Evolutionary conservation across 1,140 invertebrate species (phyloP).

Genomic region (Leptoteleia sp.): DNA sequence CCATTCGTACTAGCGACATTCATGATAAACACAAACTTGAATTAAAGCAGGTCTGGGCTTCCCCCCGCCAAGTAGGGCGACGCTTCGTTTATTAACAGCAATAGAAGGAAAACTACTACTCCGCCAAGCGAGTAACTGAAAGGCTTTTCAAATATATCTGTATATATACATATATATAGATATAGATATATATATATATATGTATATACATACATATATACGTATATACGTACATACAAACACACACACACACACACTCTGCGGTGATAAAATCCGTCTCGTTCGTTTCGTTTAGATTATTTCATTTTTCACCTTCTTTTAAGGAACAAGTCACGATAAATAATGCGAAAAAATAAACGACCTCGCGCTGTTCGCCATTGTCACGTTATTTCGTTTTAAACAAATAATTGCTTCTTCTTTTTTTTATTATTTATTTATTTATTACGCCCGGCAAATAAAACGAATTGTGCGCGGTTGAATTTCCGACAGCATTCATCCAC

Average conservation of each 20-base stretch:
- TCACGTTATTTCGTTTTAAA: constrained; percentile 36
- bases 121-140: constrained; percentile 23
- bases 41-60: no score
- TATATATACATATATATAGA: constrained; percentile 1
- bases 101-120: constrained; percentile 46
- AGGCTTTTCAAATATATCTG: constrained; percentile 17
- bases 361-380: constrained; percentile 12
- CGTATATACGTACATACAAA: neutral
- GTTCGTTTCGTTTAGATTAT: constrained; percentile 54
- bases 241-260: constrained; percentile 16
- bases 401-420: constrained; percentile 18
- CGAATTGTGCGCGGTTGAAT: constrained; percentile 12
- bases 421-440: constrained; percentile 30
- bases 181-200: neutral
- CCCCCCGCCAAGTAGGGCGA: constrained; percentile 37
- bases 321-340: constrained; percentile 33
- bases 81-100: constrained; percentile 52
- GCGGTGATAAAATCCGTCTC: constrained; percentile 44
- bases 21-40: no score
- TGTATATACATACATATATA: constrained; percentile 11
- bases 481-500: constrained; percentile 7
- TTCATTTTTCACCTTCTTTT: constrained; percentile 51
- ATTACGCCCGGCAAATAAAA: constrained; percentile 5
- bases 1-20: no score
- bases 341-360: constrained; percentile 41